A percentile compares a stretch with the other conserved stretches of the same genome.
Evolutionary conservation across 2,888 invertebrate genomes (phyloP).

Genomic region (Malacosoma neustria): DNA sequence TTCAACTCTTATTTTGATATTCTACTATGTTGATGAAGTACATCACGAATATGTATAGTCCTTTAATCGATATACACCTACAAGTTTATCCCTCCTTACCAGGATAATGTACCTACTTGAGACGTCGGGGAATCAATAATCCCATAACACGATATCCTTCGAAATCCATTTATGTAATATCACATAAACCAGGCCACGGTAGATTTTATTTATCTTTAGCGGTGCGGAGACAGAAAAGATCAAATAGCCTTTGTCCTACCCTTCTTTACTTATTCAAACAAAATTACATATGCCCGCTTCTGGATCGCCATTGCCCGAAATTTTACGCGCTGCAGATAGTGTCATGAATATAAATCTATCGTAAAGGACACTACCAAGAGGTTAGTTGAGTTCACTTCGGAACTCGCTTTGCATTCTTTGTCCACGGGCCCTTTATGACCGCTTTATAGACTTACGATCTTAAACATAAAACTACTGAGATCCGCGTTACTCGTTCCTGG

Average conservation of each 20-base stretch:
- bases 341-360: slow-evolving; percentile 75
- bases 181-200: slow-evolving; percentile 54
- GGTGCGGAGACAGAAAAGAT: slow-evolving; percentile 50
- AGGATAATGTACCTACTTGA: slow-evolving; percentile 27
- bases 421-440: slow-evolving; percentile 61
- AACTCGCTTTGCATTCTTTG: slow-evolving; percentile 74
- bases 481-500: slow-evolving; percentile 1
- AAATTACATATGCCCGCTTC: slow-evolving; percentile 73
- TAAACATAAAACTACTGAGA: slow-evolving; percentile 55
- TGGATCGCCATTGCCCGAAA: slow-evolving; percentile 72
- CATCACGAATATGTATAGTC: too few relatives aligned
- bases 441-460: slow-evolving; percentile 66
- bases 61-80: too few relatives aligned
- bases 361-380: slow-evolving; percentile 66
- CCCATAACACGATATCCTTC: slow-evolving; percentile 47
- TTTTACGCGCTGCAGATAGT: slow-evolving; percentile 71
- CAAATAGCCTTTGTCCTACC: slow-evolving; percentile 69
- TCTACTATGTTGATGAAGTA: too few relatives aligned
- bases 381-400: slow-evolving; percentile 57
- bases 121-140: slow-evolving; percentile 47
- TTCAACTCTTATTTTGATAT: too few relatives aligned
- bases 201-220: slow-evolving; percentile 59
- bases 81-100: slow-evolving; percentile 34
- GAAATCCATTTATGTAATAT: slow-evolving; percentile 66
- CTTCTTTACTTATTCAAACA: slow-evolving; percentile 74